These are phyloP conservation scores for Trichosurus vulpecula DNA, from an alignment of 2,797 vertebrate genomes.

Conservation along the genomic window DNA sequence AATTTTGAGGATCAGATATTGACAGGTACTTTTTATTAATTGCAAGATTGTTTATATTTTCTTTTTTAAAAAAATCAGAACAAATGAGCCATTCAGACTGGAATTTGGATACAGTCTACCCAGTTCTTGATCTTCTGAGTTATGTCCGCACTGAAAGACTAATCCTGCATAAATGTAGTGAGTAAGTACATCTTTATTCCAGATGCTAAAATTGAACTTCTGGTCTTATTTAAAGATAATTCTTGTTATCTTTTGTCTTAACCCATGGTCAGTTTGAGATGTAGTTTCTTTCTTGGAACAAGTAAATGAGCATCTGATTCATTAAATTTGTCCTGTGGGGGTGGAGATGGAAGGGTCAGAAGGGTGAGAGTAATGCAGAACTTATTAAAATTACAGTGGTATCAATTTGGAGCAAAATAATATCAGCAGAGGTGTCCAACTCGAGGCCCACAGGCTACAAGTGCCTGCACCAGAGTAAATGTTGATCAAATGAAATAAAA, in stretches of 20 bases:
- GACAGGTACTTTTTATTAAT: conserved; percentile 1
- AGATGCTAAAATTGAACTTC: conserved; percentile 31
- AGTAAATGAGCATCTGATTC: not conserved
- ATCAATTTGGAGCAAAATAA: not conserved
- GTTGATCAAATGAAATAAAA: not conserved
- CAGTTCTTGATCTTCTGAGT: conserved; percentile 93
- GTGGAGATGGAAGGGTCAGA: not conserved
- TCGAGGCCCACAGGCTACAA: not conserved
- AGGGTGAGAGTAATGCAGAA: not conserved
- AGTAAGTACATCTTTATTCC: conserved; percentile 87
- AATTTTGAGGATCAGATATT: conserved; percentile 1
- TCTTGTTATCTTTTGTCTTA: not conserved
- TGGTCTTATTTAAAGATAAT: conserved; percentile 7
- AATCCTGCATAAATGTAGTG: conserved; percentile 88
- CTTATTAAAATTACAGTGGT: not conserved
- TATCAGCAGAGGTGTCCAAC: not conserved
- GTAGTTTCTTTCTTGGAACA: not conserved
- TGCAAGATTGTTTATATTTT: conserved; percentile 26
- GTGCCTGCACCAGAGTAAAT: not conserved
- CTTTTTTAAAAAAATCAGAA: conserved; percentile 87
- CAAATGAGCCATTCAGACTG: conserved; percentile 90
- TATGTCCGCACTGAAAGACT: conserved; percentile 94
- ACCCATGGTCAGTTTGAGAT: not conserved
- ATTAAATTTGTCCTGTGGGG: not conserved
- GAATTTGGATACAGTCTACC: conserved; percentile 90